phyloP scores from a whole-genome alignment of 2,888 invertebrate genomes.

The Pseudococcus longispinus region DNA sequence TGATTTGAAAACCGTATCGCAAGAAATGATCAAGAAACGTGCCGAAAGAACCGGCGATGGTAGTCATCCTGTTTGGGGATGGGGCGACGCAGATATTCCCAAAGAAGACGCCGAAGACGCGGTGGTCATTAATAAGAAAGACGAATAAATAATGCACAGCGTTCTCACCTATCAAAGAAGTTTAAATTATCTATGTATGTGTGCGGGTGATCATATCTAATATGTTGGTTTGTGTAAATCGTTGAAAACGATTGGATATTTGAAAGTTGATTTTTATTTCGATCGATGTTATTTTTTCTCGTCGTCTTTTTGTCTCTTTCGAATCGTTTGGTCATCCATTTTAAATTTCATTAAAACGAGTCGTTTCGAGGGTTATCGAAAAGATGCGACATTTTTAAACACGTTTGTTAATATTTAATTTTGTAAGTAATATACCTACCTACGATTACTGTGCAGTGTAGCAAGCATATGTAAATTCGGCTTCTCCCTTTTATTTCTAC shows the following conservation, averaged over 20 bases:
- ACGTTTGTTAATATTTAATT: constrained; percentile 18
- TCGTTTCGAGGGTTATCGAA: neutral
- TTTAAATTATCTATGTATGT: neutral
- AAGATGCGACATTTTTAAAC: constrained; percentile 11
- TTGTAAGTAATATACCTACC: neutral
- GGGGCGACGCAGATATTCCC: constrained; percentile 73
- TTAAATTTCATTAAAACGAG: neutral
- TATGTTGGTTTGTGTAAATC: neutral
- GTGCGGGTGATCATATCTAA: neutral
- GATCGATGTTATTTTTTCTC: neutral
- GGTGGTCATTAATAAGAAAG: constrained; percentile 59
- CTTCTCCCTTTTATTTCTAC: neutral
- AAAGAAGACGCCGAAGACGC: constrained; percentile 60
- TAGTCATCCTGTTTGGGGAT: constrained; percentile 74
- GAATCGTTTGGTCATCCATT: constrained; percentile 34
- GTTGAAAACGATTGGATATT: neutral
- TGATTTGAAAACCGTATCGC: constrained; percentile 78
- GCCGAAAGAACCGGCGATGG: constrained; percentile 79
- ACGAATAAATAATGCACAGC: constrained; percentile 52
- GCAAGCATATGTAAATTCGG: neutral
- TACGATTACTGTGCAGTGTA: neutral
- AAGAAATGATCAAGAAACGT: constrained; percentile 71
- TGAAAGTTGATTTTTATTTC: constrained; percentile 8
- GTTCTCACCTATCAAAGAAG: neutral
- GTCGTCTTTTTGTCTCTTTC: neutral